Percentiles rank a stretch among this genome's conserved stretches.
These are phyloP conservation scores for Coelopa pilipes DNA, from an alignment of 2,888 invertebrate species.

Conservation along the genomic window DNA sequence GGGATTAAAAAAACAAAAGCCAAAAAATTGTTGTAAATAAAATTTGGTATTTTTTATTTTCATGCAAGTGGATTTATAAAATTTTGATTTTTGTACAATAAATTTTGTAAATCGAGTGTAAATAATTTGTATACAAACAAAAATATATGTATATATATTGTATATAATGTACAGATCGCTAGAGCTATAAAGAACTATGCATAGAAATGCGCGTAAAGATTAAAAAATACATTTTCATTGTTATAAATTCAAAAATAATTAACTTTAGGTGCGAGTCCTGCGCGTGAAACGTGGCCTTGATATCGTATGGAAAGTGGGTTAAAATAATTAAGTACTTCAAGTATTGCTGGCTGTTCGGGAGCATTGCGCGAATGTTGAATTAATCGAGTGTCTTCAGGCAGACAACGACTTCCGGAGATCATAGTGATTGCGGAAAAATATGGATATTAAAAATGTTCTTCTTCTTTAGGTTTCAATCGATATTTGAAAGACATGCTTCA, in stretches of 20 bases:
- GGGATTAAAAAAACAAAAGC: constrained; percentile 24
- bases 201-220: background rate
- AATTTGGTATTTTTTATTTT: constrained; percentile 33
- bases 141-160: constrained; percentile 1
- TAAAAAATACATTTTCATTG: background rate
- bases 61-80: constrained; percentile 32
- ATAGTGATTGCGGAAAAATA: too few species aligned
- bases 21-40: constrained; percentile 24
- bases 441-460: too few species aligned
- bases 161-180: background rate
- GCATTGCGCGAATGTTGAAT: too few species aligned
- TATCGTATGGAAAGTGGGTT: background rate
- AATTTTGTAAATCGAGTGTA: constrained; percentile 16
- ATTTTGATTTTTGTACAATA: constrained; percentile 33
- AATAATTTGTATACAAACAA: constrained; percentile 21
- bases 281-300: too few species aligned
- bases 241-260: background rate
- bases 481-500: too few species aligned
- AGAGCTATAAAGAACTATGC: background rate
- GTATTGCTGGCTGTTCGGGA: too few species aligned
- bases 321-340: background rate
- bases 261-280: background rate
- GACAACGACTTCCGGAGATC: too few species aligned
- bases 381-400: too few species aligned
- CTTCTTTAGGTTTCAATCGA: too few species aligned